Evolutionary conservation across 2,113 vertebrate species (phyloP).

Genomic region (Ariopsis seemanni): DNA sequence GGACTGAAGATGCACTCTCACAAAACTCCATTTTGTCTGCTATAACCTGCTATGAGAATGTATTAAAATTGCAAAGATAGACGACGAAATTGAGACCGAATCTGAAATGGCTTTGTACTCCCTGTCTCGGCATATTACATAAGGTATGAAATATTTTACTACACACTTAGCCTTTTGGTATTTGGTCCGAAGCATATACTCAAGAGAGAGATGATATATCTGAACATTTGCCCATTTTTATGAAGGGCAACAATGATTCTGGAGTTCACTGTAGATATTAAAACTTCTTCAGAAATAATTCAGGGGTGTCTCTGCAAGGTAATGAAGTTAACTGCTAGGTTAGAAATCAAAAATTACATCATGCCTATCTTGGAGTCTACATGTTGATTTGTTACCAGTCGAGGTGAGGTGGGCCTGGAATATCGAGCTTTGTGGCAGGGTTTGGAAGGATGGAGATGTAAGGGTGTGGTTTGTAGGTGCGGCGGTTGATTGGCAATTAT

Average conservation of each 20-base stretch:
- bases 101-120: conserved; percentile 6
- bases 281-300: conserved; percentile 13
- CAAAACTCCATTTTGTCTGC: not conserved
- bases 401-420: not conserved
- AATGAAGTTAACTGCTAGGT: conserved; percentile 12
- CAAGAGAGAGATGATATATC: conserved; percentile 4
- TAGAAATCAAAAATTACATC: conserved; percentile 22
- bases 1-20: not conserved
- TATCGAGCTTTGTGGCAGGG: not conserved
- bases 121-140: conserved; percentile 14
- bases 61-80: not conserved
- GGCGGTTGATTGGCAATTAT: not conserved
- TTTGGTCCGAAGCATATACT: conserved; percentile 9
- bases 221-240: conserved; percentile 19
- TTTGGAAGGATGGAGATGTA: not conserved
- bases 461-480: not conserved
- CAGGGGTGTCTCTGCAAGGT: conserved; percentile 2
- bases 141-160: conserved; percentile 25
- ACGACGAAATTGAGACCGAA: not conserved
- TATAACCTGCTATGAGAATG: not conserved
- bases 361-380: not conserved
- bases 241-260: conserved; percentile 23
- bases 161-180: conserved; percentile 28
- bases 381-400: not conserved
- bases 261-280: conserved; percentile 10